Evolutionary conservation across 2,113 vertebrate species (phyloP), one percentile per base, ranked within the genome.

Genomic region (Phyllostomus hastatus): DNA sequence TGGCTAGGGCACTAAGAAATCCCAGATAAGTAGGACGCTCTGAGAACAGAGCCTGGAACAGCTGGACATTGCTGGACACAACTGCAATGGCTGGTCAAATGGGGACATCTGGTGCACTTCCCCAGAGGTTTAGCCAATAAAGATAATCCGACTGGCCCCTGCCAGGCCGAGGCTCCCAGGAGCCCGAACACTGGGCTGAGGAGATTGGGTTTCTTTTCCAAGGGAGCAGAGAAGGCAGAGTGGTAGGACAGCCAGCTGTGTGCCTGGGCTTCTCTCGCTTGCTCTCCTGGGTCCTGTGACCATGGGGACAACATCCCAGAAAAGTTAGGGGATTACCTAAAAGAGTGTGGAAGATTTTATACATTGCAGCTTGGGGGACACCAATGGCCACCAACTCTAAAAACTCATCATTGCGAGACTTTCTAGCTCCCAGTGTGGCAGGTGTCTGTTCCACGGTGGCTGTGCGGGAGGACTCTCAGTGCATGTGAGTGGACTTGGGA

Each of bases 51-150:
- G 88, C 7, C 66, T 24, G 70, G 90, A 84, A 95, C 97, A 97
- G 97, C 97, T 97, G 97, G 95, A 26, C 81, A 35, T 97, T 94
- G 92, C 88, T 96, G 97, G 92, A 95, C 85, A 94, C n/a, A 67
- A 61, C 20, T 88, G 79, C 92, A 87, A 14, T 28, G 35, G 41
- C 24, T 94, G 95, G 97, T 96, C 95, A 95, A 95, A 93, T 94
- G 84, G 95, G 92, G 97, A 97, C 97, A 97, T 96, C 95, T 97
- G 97, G 93, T 90, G 92, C 90, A 72, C 54, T 78, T 95, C 94
- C 85, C 81, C 33, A 38, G 94, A 90, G 90, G 67, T 64, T 90
- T 87, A 70, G 43, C 92, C 96, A 90, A 59, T 96, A 92, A 97
- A 95, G 94, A 96, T 85, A 97, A 96, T 97, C 93, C 85, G 38